Conservation (phyloP, 2,888 invertebrate species). For the Lucinisca nassula region DNA sequence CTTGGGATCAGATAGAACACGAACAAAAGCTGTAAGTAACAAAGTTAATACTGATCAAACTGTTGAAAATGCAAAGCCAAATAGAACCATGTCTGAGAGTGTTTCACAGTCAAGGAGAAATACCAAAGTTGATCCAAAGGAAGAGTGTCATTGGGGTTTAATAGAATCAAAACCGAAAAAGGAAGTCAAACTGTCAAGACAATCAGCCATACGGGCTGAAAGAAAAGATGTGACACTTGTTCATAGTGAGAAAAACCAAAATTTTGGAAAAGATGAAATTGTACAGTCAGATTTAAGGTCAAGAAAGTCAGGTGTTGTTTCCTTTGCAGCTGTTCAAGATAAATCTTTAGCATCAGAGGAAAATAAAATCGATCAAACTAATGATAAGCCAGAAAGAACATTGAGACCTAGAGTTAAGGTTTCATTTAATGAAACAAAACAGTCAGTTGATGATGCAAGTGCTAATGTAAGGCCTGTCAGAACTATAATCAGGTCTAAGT, state of each 20-base stretch:
- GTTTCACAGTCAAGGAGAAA: background rate
- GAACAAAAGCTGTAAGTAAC: background rate
- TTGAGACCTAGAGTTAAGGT: background rate
- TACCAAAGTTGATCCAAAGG: background rate
- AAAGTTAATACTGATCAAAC: background rate
- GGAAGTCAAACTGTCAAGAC: constrained; percentile 46
- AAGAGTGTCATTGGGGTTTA: background rate
- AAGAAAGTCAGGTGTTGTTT: background rate
- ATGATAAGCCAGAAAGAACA: background rate
- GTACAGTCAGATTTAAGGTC: background rate
- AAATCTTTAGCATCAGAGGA: background rate
- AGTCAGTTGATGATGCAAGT: background rate
- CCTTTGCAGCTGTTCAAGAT: background rate
- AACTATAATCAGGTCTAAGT: constrained; percentile 58
- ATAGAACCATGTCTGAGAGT: background rate
- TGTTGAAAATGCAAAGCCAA: background rate
- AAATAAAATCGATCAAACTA: background rate
- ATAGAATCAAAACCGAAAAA: constrained; percentile 29
- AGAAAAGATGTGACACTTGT: constrained; percentile 42
- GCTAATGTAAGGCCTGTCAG: constrained; percentile 5
- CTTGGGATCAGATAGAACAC: background rate
- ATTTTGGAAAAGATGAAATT: background rate
- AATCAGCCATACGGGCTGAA: constrained; percentile 56
- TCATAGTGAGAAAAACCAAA: constrained; percentile 1
- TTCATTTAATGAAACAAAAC: constrained; percentile 17